Base-by-base conservation (phyloP, 1,140 invertebrate species). In the Phortica variegata region DNA sequence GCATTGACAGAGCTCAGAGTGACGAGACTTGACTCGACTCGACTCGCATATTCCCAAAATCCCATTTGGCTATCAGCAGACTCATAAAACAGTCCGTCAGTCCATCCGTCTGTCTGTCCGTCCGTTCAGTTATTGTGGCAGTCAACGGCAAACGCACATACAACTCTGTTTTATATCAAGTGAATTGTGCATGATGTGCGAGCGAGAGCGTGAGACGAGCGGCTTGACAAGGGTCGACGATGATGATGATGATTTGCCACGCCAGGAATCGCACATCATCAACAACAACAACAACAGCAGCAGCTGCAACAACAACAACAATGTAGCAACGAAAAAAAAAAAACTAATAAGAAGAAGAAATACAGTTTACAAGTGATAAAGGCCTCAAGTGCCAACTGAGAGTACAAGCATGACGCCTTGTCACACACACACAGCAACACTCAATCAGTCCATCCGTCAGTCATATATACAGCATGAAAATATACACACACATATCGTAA, bases 11-110 rank as follows among this genome's bases (percentile, higher is more conserved):
- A n/a, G n/a, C n/a, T n/a, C n/a, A n/a, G n/a, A n/a, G n/a, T n/a
- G n/a, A n/a, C n/a, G n/a, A n/a, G n/a, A n/a, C n/a, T n/a, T n/a
- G n/a, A n/a, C n/a, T n/a, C n/a, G n/a, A n/a, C n/a, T n/a, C n/a
- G n/a, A n/a, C n/a, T n/a, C n/a, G 26, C 26, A 49, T 56, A 65
- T 59, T 65, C 62, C 62, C 62, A 59, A 60, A 68, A 57, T 66
- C 62, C 62, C 62, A 54, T 59, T 66, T 54, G 62, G 62, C 62
- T 62, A 66, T 66, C 62, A 66, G 59, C 62, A 61, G n/a, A n/a
- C n/a, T n/a, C n/a, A n/a, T n/a, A n/a, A n/a, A n/a, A n/a, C n/a
- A n/a, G n/a, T n/a, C n/a, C n/a, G n/a, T n/a, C n/a, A n/a, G n/a
- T n/a, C n/a, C n/a, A n/a, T n/a, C n/a, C n/a, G n/a, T n/a, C n/a